Evolutionary conservation across 2,888 invertebrate genomes (phyloP).

Genomic region (Acanthosepion esculentum): DNA sequence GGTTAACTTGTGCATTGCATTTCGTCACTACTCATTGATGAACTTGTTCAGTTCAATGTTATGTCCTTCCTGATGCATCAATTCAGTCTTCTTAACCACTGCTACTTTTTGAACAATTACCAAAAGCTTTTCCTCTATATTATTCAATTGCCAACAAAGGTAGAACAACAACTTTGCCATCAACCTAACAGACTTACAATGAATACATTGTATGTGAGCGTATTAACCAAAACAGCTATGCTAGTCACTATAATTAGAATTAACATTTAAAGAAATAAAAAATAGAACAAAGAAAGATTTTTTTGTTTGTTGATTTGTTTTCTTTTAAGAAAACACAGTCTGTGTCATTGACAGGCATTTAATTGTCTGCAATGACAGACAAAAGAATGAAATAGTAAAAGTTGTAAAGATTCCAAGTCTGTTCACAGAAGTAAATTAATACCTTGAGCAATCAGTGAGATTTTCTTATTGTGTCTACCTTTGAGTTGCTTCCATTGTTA

Average conservation of each 20-base stretch:
- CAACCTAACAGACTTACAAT: no score
- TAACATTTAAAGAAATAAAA: not conserved
- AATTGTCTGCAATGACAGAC: not conserved
- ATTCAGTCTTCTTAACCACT: no score
- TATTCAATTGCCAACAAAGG: no score
- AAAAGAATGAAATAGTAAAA: not conserved
- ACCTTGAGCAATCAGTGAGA: not conserved
- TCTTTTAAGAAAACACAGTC: not conserved
- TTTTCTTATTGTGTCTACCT: not conserved
- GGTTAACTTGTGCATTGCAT: no score
- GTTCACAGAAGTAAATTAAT: not conserved
- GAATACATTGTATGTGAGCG: not conserved
- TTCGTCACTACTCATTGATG: no score
- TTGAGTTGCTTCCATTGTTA: not conserved
- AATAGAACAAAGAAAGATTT: not conserved
- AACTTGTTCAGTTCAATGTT: no score
- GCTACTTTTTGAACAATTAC: no score
- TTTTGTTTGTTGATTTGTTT: not conserved
- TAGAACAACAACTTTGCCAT: no score
- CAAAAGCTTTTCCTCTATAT: no score
- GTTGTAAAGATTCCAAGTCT: constrained; percentile 33
- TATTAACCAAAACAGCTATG: not conserved
- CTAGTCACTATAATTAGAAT: not conserved
- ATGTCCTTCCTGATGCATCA: no score
- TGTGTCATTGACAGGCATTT: not conserved